Conservation (phyloP, 2,888 invertebrate species). For the Caenorhabditis japonica region DNA sequence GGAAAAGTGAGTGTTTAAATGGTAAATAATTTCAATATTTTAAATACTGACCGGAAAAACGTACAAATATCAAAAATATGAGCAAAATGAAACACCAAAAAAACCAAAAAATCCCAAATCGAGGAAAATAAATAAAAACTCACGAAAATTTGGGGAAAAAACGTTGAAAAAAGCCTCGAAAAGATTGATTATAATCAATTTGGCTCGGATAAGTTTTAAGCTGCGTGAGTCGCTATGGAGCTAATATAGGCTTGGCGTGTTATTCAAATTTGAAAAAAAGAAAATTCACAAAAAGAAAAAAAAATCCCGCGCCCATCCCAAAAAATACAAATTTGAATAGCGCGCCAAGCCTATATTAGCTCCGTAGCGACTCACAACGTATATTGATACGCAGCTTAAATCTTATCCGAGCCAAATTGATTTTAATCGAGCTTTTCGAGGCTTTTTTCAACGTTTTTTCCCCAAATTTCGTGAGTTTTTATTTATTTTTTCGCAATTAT, state of each 20-base stretch:
- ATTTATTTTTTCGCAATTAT: background rate
- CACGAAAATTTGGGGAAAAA: background rate
- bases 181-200: background rate
- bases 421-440: background rate
- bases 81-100: too few species aligned
- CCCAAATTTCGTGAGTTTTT: background rate
- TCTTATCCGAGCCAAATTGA: too few species aligned
- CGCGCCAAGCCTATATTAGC: conserved; percentile 3
- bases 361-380: conserved; percentile 32
- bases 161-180: background rate
- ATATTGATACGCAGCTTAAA: conserved; percentile 33
- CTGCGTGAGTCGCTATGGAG: conserved; percentile 45
- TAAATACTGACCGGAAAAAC: too few species aligned
- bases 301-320: background rate
- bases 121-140: background rate
- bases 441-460: background rate
- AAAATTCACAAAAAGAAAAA: background rate
- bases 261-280: conserved; percentile 1
- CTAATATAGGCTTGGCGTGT: background rate
- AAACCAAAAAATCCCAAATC: too few species aligned
- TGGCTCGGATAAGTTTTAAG: background rate
- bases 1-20: conserved; percentile 3
- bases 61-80: too few species aligned
- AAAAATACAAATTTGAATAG: background rate
- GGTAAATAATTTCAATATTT: too few species aligned